Conservation (phyloP, 2,113 vertebrate genomes). For the Pomatostomus ruficeps region DNA sequence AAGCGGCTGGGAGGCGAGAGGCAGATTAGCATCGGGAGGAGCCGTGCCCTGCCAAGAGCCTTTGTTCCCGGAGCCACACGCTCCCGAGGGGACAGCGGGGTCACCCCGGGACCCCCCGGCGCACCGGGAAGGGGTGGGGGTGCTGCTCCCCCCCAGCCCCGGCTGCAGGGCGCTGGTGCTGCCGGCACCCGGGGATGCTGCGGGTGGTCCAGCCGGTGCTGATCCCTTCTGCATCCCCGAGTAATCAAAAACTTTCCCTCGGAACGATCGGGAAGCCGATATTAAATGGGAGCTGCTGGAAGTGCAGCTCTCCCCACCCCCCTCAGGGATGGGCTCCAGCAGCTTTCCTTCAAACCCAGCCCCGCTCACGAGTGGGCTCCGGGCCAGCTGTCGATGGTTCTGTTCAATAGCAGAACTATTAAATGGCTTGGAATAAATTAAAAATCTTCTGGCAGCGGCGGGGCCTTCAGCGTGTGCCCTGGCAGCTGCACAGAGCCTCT, state of each 20-base stretch:
- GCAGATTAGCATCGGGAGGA: constrained; percentile 45
- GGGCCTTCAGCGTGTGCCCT: background rate
- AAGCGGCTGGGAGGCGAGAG: constrained; percentile 31
- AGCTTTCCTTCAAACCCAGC: background rate
- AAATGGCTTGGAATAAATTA: constrained; percentile 30
- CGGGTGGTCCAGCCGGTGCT: background rate
- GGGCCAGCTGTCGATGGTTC: background rate
- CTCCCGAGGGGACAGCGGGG: background rate
- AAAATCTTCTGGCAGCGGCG: background rate
- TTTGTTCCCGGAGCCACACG: background rate
- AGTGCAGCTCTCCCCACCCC: background rate
- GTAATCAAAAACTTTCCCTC: background rate
- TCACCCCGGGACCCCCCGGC: background rate
- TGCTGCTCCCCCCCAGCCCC: background rate
- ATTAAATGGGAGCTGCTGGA: background rate
- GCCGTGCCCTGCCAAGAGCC: background rate
- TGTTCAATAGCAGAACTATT: constrained; percentile 14
- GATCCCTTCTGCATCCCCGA: background rate
- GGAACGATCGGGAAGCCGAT: background rate
- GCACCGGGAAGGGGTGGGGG: background rate
- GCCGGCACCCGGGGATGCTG: background rate
- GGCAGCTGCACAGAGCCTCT: constrained; percentile 10
- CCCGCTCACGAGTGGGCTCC: background rate
- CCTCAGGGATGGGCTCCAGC: background rate
- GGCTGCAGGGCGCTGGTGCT: accelerated